Conservation (phyloP, 2,797 vertebrate species). For the Gymnothorax javanicus region DNA sequence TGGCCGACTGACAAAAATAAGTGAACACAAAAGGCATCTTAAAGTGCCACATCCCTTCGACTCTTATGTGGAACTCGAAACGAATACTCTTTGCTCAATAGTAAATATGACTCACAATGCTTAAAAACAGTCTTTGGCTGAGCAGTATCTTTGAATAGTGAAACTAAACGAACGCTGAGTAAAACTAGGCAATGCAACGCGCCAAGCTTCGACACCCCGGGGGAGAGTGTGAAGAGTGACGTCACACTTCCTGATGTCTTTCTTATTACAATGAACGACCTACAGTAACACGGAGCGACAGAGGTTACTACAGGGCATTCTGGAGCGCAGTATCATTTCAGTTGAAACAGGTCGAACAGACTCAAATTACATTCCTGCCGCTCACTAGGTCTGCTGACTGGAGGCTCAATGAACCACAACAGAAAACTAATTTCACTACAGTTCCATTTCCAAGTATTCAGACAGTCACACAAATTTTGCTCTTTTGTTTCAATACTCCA, state of each 20-base stretch:
- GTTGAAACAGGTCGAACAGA: slow-evolving; percentile 26
- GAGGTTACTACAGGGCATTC: slow-evolving; percentile 88
- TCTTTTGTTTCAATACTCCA: too few species aligned
- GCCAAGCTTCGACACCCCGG: slow-evolving; percentile 44
- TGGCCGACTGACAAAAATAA: background rate
- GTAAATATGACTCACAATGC: background rate
- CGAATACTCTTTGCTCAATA: background rate
- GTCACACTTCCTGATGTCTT: slow-evolving; percentile 73
- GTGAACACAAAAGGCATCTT: background rate
- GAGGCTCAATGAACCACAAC: background rate
- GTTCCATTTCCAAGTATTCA: too few species aligned
- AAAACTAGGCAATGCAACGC: slow-evolving; percentile 15
- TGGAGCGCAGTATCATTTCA: slow-evolving; percentile 41
- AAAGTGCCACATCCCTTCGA: background rate
- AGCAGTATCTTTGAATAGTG: background rate
- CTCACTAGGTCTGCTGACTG: background rate
- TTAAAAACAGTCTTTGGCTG: background rate
- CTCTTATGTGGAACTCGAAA: background rate
- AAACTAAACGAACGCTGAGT: background rate
- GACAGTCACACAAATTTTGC: too few species aligned
- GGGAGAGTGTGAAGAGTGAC: slow-evolving; percentile 38
- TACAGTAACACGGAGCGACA: slow-evolving; percentile 81
- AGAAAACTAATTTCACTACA: too few species aligned
- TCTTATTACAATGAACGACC: slow-evolving; percentile 79
- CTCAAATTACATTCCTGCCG: background rate